Evolutionary conservation across 2,888 invertebrate genomes (phyloP).

Genomic region (Mimachlamys varia): DNA sequence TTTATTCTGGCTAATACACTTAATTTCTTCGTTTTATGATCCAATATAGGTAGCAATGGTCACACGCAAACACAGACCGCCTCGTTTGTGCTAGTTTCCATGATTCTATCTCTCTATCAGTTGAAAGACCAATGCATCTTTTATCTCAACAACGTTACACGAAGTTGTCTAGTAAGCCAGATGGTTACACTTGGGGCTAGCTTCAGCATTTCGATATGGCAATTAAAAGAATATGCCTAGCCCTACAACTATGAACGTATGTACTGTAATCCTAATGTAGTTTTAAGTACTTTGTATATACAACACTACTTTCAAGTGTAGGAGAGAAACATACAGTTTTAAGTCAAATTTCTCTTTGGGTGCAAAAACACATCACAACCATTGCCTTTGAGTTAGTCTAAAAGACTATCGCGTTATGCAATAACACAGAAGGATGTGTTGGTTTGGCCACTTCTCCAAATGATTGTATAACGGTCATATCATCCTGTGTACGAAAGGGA

Average conservation of each 20-base stretch:
- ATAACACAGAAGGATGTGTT: not conserved
- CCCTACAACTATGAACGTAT: constrained; percentile 22
- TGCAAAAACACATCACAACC: constrained; percentile 8
- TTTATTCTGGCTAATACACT: constrained; percentile 31
- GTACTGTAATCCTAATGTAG: constrained; percentile 36
- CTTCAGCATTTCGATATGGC: constrained; percentile 8
- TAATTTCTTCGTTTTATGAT: constrained; percentile 33
- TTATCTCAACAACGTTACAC: constrained; percentile 27
- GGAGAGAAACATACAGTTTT: constrained; percentile 16
- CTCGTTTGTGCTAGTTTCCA: constrained; percentile 33
- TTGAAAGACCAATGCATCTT: constrained; percentile 33
- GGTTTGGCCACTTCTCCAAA: constrained; percentile 16
- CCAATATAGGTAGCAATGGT: constrained; percentile 9
- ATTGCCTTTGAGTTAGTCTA: constrained; percentile 16
- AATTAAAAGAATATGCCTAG: constrained; percentile 34
- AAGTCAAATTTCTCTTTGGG: constrained; percentile 36
- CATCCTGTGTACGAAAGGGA: not conserved
- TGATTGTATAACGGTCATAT: constrained; percentile 22
- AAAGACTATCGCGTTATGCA: constrained; percentile 31
- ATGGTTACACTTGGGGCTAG: constrained; percentile 29
- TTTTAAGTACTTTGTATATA: constrained; percentile 21
- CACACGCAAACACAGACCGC: not conserved
- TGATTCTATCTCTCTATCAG: constrained; percentile 32
- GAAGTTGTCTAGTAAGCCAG: constrained; percentile 34
- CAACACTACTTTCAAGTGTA: constrained; percentile 26